Base-by-base conservation (phyloP, 2,797 vertebrate genomes). In the Smutsia temminckii region DNA sequence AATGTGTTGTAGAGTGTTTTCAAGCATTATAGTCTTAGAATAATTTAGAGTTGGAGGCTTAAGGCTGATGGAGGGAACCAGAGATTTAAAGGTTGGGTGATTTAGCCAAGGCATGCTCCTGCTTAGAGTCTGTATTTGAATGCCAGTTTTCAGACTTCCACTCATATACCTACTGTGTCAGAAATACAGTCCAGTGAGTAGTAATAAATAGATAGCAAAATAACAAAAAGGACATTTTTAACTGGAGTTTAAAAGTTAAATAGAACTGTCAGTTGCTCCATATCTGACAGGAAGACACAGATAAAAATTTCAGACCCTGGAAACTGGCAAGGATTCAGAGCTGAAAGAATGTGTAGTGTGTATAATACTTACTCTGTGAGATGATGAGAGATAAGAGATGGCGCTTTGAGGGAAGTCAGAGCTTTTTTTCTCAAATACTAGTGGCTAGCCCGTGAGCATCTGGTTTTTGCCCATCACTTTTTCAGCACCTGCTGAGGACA, bases 11-110 rank as follows among this genome's bases (percentile, higher is more conserved):
- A 74, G 37, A 25, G 5, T 83, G 23, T 77, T 79, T 87, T 95
- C 8, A 89, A 91, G 69, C 95, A 96, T 77, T 80, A 74, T 8
- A 90, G 74, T 46, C 53, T 69, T 85, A 80, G 57, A 84, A 85
- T 85, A 85, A 87, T 78, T 88, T 51, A 92, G 59, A 94, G 27
- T 14, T 61, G 4, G 46, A 66, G 25, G 27, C 59, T 37, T 78
- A 53, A 69, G 61, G 32, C 40, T 46, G 20, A 77, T 71, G 64
- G 85, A 51, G 14, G 29, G 72, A 88, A 23, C 61, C 23, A 3
- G 66, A 87, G 69, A 69, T 69, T 78, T 64, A 59, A 42, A 72
- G 63, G 23, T 80, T 74, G 74, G 32, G 27, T 49, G 37, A 85
- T 77, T 79, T 89, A 94, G 32, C 51, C 27, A 91, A 55, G 25